A percentile compares a stretch with the other conserved stretches of the same genome.
These are phyloP conservation scores for Byasa hedistus DNA, from an alignment of 2,888 invertebrate species.

Conservation along the genomic window DNA sequence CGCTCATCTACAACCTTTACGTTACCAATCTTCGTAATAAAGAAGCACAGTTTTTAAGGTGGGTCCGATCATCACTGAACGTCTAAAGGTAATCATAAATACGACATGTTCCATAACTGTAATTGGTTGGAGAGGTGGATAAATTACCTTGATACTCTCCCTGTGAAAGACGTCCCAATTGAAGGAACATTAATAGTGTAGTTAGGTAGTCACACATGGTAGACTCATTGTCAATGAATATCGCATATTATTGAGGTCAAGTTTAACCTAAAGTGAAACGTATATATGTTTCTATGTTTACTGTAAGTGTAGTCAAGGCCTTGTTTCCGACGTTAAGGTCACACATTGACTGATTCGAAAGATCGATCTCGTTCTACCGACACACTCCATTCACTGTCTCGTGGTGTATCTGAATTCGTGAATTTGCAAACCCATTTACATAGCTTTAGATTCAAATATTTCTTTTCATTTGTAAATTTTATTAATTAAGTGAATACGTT, in stretches of 20 bases:
- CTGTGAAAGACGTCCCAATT: no score
- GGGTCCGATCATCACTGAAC: no score
- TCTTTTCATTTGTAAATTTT: not conserved
- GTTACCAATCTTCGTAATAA: not conserved
- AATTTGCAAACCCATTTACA: not conserved
- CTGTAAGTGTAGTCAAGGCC: conserved; percentile 5
- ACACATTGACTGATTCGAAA: conserved; percentile 35
- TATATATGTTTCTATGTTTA: not conserved
- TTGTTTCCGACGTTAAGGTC: conserved; percentile 41
- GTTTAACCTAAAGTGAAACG: not conserved
- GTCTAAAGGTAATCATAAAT: no score
- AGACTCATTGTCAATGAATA: not conserved
- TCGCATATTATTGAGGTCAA: not conserved
- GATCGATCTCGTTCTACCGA: conserved; percentile 46
- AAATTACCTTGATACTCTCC: no score
- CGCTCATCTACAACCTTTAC: not conserved
- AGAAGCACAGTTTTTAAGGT: no score
- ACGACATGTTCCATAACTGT: no score
- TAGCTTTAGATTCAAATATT: not conserved
- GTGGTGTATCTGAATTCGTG: conserved; percentile 36
- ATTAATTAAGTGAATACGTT: no score
- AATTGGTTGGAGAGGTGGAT: no score
- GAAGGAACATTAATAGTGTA: no score
- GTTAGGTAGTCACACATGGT: no score
- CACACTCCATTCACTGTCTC: conserved; percentile 32